Conservation (phyloP, 2,888 invertebrate genomes). For the Gari tellinella region DNA sequence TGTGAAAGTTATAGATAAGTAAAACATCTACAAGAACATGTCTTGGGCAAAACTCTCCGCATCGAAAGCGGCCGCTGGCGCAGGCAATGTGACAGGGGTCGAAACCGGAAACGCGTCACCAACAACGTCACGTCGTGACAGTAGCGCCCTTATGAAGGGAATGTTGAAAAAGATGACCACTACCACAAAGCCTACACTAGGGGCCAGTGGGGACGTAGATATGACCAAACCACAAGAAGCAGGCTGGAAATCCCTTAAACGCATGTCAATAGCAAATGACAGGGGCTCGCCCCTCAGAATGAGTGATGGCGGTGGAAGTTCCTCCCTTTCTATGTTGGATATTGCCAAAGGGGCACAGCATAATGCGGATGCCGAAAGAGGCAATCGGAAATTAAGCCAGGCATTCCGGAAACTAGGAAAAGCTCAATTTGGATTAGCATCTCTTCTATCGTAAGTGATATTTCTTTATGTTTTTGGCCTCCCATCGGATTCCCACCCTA, state of each 20-base stretch:
- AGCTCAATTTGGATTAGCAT: slow-evolving; percentile 53
- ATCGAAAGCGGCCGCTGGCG: background rate
- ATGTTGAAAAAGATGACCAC: slow-evolving; percentile 1
- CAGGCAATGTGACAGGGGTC: background rate
- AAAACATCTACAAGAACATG: too few relatives aligned
- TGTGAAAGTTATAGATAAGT: too few relatives aligned
- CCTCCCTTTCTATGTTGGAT: background rate
- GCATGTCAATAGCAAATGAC: slow-evolving; percentile 39
- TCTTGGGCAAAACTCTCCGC: slow-evolving; percentile 48
- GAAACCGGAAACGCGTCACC: background rate
- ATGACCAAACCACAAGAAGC: background rate
- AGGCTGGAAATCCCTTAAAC: slow-evolving; percentile 27
- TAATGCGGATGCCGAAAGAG: slow-evolving; percentile 20
- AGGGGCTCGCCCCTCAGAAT: slow-evolving; percentile 20
- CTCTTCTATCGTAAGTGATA: slow-evolving; percentile 47
- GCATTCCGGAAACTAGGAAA: slow-evolving; percentile 54
- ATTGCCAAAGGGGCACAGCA: background rate
- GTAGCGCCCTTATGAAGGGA: slow-evolving; percentile 13
- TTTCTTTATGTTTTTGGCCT: background rate
- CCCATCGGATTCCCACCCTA: too few relatives aligned
- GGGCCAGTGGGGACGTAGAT: background rate
- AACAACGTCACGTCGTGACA: slow-evolving; percentile 14
- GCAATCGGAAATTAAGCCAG: slow-evolving; percentile 36
- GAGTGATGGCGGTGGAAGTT: slow-evolving; percentile 27
- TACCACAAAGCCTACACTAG: background rate